Evolutionary conservation across 30 jellyfish, hydroid and myxozoan species (phyloP).

Genomic region (Turritopsis dohrnii): DNA sequence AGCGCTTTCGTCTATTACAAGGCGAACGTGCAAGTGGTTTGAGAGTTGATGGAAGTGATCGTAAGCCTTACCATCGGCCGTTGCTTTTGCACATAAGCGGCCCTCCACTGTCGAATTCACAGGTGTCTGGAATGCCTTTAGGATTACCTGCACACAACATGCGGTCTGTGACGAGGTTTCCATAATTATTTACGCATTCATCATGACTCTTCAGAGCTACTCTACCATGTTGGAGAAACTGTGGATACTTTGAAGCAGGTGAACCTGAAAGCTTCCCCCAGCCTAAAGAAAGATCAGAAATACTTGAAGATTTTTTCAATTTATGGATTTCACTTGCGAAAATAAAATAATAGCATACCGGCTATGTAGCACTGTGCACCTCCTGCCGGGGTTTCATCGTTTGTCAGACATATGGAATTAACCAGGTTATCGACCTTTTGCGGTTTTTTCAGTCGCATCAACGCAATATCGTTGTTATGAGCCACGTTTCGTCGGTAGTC

Average conservation of each 20-base stretch:
- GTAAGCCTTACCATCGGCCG: conserved; percentile 48
- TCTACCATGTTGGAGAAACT: conserved; percentile 36
- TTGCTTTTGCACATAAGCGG: conserved; percentile 48
- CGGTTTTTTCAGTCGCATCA: conserved; percentile 41
- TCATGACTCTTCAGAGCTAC: conserved; percentile 22
- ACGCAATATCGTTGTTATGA: conserved; percentile 44
- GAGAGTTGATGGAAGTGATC: background rate
- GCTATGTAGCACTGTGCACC: conserved; percentile 46
- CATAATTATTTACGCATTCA: conserved; percentile 30
- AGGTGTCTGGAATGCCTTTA: conserved; percentile 48
- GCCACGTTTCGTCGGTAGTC: conserved; percentile 10
- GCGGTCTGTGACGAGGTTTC: conserved; percentile 24
- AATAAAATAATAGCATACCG: conserved; percentile 28
- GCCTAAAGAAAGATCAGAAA: conserved; percentile 12
- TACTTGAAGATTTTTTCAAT: background rate
- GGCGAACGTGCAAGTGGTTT: background rate
- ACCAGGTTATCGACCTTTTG: conserved; percentile 7
- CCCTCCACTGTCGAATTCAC: conserved; percentile 62
- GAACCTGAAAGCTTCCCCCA: conserved; percentile 53
- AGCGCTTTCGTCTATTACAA: background rate
- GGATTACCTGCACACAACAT: conserved; percentile 62
- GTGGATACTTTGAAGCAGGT: conserved; percentile 38
- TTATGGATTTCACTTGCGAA: background rate
- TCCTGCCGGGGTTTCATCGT: conserved; percentile 7
- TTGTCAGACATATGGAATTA: conserved; percentile 35